phyloP scores from a whole-genome alignment of 2,113 vertebrate species.

The Callopanchax toddi region DNA sequence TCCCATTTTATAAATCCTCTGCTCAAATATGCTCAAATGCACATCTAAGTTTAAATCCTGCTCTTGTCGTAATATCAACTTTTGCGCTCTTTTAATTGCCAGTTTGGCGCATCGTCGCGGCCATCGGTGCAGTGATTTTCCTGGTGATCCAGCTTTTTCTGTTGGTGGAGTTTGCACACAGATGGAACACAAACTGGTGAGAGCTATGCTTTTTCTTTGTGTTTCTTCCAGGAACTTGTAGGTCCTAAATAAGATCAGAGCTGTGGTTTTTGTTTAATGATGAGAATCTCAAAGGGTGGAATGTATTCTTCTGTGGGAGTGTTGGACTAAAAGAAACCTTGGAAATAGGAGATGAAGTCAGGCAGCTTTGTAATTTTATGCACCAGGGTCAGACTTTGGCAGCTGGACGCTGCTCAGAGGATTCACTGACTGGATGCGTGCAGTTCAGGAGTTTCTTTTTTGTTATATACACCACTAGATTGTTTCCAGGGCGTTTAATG shows the following conservation, averaged over 20 bases:
- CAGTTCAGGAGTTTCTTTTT: constrained; percentile 34
- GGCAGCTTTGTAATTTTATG: constrained; percentile 18
- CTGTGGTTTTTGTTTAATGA: constrained; percentile 4
- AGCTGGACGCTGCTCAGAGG: constrained; percentile 3
- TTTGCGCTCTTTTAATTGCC: constrained; percentile 12
- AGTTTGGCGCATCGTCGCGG: constrained; percentile 95
- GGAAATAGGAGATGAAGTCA: constrained; percentile 2
- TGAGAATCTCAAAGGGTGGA: constrained; percentile 18
- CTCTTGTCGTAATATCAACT: background rate
- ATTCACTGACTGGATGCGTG: constrained; percentile 58
- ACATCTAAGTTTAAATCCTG: background rate
- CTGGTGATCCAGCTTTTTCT: constrained; percentile 92
- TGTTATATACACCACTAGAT: constrained; percentile 3
- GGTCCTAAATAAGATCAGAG: constrained; percentile 9
- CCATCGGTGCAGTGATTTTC: constrained; percentile 86
- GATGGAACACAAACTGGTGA: constrained; percentile 99
- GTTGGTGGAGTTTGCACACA: constrained; percentile 95
- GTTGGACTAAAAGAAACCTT: constrained; percentile 5
- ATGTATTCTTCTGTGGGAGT: background rate
- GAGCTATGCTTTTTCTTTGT: constrained; percentile 38
- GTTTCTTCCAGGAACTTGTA: background rate
- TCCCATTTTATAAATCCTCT: no score
- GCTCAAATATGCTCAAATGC: no score
- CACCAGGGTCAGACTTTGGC: constrained; percentile 24
- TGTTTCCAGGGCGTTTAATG: background rate